A percentile compares a stretch with the other conserved stretches of the same genome.
phyloP scores from a whole-genome alignment of 1,140 invertebrate genomes.

The Lepidurus apus region DNA sequence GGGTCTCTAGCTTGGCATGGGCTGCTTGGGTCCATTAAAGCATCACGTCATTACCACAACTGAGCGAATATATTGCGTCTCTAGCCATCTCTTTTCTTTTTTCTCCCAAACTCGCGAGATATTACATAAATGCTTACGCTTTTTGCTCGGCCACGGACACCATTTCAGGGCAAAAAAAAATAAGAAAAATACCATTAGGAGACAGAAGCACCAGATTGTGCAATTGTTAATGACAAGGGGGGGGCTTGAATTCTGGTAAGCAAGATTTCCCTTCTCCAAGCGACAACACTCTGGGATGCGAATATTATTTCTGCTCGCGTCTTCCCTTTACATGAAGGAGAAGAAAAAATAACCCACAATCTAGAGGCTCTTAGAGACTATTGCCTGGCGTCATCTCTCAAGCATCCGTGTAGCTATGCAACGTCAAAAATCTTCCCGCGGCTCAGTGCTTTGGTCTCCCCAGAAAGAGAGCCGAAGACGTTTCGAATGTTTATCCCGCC shows the following conservation, averaged over 20 bases:
- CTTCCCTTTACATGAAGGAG: background rate
- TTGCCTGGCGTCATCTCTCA: background rate
- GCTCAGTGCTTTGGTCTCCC: background rate
- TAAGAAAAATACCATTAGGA: background rate
- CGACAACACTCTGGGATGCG: background rate
- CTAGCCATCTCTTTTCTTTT: background rate
- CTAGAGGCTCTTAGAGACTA: background rate
- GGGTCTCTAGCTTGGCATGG: slow-evolving; percentile 15
- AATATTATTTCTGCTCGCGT: background rate
- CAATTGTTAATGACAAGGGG: background rate
- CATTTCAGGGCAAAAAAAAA: background rate
- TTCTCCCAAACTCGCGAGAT: background rate
- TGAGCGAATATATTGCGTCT: background rate
- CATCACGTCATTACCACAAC: background rate
- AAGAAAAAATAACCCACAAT: background rate
- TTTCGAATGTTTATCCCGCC: slow-evolving; percentile 1
- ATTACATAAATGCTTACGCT: background rate
- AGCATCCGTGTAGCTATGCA: background rate
- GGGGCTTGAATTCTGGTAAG: background rate
- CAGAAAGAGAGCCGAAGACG: background rate
- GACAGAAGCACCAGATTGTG: background rate
- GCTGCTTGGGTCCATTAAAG: slow-evolving; percentile 21
- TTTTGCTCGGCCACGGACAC: background rate
- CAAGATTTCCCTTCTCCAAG: background rate
- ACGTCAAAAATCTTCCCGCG: background rate